Evolutionary conservation across 2,888 invertebrate species (phyloP), one percentile per base, ranked within the genome.

Genomic region (Boloria selene): DNA sequence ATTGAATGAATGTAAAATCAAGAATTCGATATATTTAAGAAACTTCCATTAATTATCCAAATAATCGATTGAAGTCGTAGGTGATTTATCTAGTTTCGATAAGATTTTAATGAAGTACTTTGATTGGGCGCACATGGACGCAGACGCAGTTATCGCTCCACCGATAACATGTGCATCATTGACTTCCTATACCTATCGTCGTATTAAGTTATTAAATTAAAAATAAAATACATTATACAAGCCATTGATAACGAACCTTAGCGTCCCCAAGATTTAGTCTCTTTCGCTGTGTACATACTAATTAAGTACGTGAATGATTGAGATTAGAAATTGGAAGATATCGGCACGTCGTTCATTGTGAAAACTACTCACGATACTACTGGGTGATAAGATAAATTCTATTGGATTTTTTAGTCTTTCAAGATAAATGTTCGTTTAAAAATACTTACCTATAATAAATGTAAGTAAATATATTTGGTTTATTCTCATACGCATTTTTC

Each of bases 21-120:
- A 84, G 84, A 88, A 87, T 88, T 76, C 81, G 80, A 88, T 85
- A 87, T 85, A 88, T 88, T 87, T 87, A 82, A 84, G 82, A 87
- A 88, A 85, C 81, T 78, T 83, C 84, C 85, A 90, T 91, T 90
- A 90, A 90, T 90, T 92, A 90, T 90, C 87, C 80, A 86, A 91
- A 91, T 92, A 92, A 92, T 90, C 90, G 90, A 92, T 91, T 82
- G 89, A 80, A 86, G 87, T 85, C 88, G 90, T 90, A 85, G 80
- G 90, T 92, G 91, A 92, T 92, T 92, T 92, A 92, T 92, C 91
- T 91, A 87, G 85, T 83, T 85, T 82, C 88, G 92, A 92, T 92
- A 92, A 92, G 89, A 89, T 90, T 91, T 92, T 92, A 92, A 92
- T 92, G 91, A 92, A 91, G 92, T 90, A 90, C 91, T 90, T 88